Conservation (phyloP, 2,797 vertebrate species). For the Anniella stebbinsi region DNA sequence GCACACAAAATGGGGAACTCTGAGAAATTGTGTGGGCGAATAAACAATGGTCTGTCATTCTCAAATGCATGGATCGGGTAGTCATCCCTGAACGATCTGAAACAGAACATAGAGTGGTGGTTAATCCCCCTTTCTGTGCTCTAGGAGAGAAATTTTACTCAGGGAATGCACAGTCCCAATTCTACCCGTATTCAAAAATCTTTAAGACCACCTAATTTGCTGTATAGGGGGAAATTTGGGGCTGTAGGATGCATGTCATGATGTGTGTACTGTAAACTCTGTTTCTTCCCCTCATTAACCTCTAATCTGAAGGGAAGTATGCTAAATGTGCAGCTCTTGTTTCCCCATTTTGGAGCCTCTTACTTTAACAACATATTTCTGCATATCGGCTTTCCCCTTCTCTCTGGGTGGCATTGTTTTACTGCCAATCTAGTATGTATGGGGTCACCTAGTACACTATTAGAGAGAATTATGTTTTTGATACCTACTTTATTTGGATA, state of each 20-base stretch:
- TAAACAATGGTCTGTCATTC: not conserved
- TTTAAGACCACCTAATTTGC: not conserved
- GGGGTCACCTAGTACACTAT: not conserved
- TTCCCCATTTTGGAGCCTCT: not conserved
- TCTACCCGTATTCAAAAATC: not conserved
- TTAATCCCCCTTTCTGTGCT: not conserved
- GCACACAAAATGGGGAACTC: not conserved
- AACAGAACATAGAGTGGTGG: not conserved
- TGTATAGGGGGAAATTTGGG: not conserved
- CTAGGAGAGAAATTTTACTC: not conserved
- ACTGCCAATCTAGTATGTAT: not conserved
- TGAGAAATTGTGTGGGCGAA: not conserved
- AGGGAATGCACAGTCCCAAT: not conserved
- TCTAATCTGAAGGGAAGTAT: not conserved
- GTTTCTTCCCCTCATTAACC: not conserved
- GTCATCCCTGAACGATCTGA: not conserved
- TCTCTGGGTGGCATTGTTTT: not conserved
- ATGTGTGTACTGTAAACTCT: not conserved
- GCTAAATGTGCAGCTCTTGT: not conserved
- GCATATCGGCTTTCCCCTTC: not conserved
- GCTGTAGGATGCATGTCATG: not conserved
- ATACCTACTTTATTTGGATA: not conserved
- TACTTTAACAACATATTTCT: not conserved
- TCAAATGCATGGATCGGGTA: not conserved
- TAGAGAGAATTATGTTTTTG: not conserved